Conservation (phyloP, 1,140 invertebrate species). For the Cyphomyrmex costatus region DNA sequence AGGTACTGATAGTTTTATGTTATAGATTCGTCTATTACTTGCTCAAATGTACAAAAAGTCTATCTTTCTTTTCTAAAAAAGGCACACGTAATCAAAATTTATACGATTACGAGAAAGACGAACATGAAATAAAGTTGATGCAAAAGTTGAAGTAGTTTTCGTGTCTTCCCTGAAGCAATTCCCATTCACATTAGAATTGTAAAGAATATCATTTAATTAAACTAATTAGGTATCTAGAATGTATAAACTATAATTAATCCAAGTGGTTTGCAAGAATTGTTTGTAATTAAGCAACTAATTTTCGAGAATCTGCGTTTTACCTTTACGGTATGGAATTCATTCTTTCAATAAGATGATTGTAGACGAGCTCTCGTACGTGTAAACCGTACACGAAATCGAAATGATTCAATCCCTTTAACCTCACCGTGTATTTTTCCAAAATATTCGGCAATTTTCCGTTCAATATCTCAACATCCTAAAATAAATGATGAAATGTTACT, state of each 20-base stretch:
- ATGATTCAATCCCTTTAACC: constrained; percentile 30
- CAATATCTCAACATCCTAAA: constrained; percentile 56
- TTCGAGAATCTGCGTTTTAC: not conserved
- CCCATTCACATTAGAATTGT: not conserved
- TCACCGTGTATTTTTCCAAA: constrained; percentile 43
- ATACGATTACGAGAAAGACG: constrained; percentile 6
- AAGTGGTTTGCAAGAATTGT: not conserved
- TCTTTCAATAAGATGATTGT: constrained; percentile 31
- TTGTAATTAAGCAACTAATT: not conserved
- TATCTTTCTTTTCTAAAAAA: constrained; percentile 23
- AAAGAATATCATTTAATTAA: not conserved
- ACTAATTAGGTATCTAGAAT: not conserved
- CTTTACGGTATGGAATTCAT: constrained; percentile 52
- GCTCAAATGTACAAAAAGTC: constrained; percentile 28
- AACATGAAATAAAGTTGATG: constrained; percentile 39
- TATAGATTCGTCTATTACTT: constrained; percentile 43
- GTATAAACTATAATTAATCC: not conserved
- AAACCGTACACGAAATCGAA: constrained; percentile 53
- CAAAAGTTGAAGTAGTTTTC: not conserved
- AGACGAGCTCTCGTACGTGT: constrained; percentile 24
- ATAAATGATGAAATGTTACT: not conserved
- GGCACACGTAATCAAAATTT: constrained; percentile 31
- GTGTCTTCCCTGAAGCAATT: not conserved
- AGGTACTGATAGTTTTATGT: constrained; percentile 37
- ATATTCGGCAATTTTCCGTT: constrained; percentile 40